These are phyloP conservation scores for Columba guinea DNA, from an alignment of 2,797 vertebrate species.

Conservation along the genomic window DNA sequence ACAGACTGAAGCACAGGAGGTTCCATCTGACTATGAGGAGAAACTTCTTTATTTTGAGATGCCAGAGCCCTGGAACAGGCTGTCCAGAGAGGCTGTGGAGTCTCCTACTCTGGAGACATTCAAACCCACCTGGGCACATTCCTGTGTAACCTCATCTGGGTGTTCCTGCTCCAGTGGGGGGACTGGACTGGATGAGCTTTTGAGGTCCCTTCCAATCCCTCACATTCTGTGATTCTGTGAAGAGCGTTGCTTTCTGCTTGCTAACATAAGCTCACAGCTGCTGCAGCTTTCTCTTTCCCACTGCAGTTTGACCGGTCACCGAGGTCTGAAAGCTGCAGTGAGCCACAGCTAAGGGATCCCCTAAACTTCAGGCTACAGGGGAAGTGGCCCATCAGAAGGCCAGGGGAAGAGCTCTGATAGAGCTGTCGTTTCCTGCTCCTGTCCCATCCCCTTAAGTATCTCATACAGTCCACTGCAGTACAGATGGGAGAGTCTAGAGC, in stretches of 20 bases:
- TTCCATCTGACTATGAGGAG: too few relatives aligned
- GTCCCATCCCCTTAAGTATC: background rate
- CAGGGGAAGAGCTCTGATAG: background rate
- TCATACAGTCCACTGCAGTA: background rate
- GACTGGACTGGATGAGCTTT: too few relatives aligned
- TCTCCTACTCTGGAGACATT: too few relatives aligned
- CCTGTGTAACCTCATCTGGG: too few relatives aligned
- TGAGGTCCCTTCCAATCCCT: too few relatives aligned
- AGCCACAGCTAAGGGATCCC: background rate
- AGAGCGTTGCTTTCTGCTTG: background rate
- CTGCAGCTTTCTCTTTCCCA: background rate
- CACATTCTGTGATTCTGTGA: background rate
- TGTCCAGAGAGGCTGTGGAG: too few relatives aligned
- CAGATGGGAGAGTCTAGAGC: background rate
- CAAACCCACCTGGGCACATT: too few relatives aligned
- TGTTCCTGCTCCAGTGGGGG: too few relatives aligned
- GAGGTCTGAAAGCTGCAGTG: background rate
- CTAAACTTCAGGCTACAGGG: background rate
- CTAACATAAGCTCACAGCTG: background rate
- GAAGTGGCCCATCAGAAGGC: background rate
- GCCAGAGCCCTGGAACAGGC: too few relatives aligned
- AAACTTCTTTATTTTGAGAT: too few relatives aligned
- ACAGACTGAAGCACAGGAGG: too few relatives aligned
- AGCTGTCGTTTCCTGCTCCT: background rate
- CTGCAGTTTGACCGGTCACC: background rate